Conservation (phyloP, 2,888 invertebrate genomes). For the Panorpa germanica region DNA sequence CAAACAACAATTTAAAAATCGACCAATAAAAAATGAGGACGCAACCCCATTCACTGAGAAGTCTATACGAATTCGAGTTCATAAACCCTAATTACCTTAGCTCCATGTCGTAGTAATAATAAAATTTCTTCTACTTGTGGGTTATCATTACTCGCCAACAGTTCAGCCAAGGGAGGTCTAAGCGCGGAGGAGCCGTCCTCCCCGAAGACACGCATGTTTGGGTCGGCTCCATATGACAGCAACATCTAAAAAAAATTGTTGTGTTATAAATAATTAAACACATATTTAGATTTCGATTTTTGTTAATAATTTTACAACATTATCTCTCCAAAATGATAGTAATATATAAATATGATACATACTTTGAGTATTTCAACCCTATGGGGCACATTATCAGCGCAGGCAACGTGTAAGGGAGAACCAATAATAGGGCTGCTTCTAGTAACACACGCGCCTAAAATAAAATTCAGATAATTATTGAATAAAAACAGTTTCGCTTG, state of each 20-base stretch:
- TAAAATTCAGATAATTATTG: too few relatives aligned
- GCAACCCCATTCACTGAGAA: too few relatives aligned
- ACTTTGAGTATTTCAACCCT: slow-evolving; percentile 38
- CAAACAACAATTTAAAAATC: too few relatives aligned
- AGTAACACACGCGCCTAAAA: slow-evolving; percentile 56
- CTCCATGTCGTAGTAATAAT: slow-evolving; percentile 55
- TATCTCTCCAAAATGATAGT: neutral
- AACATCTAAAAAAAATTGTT: slow-evolving; percentile 30
- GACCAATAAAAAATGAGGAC: too few relatives aligned
- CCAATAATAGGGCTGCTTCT: slow-evolving; percentile 65
- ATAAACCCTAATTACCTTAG: slow-evolving; percentile 38
- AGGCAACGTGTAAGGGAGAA: slow-evolving; percentile 64
- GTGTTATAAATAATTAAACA: neutral
- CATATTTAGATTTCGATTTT: neutral
- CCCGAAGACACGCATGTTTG: slow-evolving; percentile 53
- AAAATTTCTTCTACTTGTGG: slow-evolving; percentile 46
- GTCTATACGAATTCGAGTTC: neutral
- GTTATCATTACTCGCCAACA: slow-evolving; percentile 54
- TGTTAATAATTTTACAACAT: neutral
- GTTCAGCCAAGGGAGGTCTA: slow-evolving; percentile 65
- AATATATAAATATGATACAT: slow-evolving; percentile 8
- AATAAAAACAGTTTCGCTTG: too few relatives aligned
- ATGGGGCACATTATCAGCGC: slow-evolving; percentile 58
- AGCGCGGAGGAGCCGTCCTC: slow-evolving; percentile 47
- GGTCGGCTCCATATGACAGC: slow-evolving; percentile 51